These are phyloP conservation scores for Perizoma flavofasciatum DNA, from an alignment of 2,888 invertebrate genomes.

Conservation along the genomic window DNA sequence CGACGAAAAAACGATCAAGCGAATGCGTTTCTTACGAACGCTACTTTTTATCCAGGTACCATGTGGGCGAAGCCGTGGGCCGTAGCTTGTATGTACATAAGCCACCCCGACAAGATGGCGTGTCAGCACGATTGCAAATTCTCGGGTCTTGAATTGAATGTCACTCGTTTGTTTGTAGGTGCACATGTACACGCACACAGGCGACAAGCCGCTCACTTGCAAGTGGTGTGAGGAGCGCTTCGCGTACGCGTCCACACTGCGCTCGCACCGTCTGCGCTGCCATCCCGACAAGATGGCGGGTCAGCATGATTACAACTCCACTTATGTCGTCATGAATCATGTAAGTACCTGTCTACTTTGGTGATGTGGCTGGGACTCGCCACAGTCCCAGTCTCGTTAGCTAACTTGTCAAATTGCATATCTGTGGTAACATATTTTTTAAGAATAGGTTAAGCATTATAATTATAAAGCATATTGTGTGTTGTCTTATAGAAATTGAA, in stretches of 20 bases:
- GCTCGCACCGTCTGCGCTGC: slow-evolving; percentile 81
- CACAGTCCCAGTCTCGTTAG: too few species aligned
- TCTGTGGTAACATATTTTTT: too few species aligned
- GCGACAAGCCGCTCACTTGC: slow-evolving; percentile 81
- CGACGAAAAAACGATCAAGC: too few species aligned
- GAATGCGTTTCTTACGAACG: too few species aligned
- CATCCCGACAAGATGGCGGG: slow-evolving; percentile 78
- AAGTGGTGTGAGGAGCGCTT: slow-evolving; percentile 83
- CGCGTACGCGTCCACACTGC: slow-evolving; percentile 82
- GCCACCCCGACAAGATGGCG: slow-evolving; percentile 79
- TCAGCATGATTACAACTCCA: slow-evolving; percentile 43
- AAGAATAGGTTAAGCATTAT: too few species aligned
- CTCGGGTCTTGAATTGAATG: slow-evolving; percentile 33
- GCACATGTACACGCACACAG: slow-evolving; percentile 82
- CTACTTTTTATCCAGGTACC: too few species aligned
- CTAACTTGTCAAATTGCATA: too few species aligned
- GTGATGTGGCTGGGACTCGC: too few species aligned
- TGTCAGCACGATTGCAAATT: slow-evolving; percentile 45
- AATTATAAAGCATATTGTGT: too few species aligned
- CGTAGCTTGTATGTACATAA: too few species aligned
- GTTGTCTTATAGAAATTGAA: too few species aligned
- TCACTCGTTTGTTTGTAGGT: slow-evolving; percentile 57
- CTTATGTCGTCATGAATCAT: slow-evolving; percentile 34
- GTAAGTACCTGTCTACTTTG: slow-evolving; percentile 10
- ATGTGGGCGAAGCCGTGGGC: too few species aligned